Conservation (phyloP, 2,113 vertebrate genomes). For the Hemibagrus wyckioides region DNA sequence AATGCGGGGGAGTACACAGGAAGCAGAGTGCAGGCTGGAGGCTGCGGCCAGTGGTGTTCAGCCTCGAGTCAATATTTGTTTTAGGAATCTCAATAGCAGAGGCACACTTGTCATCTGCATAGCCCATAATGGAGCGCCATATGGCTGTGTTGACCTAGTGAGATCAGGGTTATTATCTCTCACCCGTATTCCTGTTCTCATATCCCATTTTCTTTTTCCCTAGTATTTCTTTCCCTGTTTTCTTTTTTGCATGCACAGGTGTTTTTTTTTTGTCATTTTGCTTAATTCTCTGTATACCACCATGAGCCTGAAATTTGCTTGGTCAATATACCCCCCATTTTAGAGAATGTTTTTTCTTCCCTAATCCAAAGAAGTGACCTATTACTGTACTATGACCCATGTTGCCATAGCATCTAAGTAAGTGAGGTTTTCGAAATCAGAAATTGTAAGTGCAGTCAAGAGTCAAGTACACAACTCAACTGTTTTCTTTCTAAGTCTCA, state of each 20-base stretch:
- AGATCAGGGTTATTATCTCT: constrained; percentile 64
- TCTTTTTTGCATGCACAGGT: constrained; percentile 38
- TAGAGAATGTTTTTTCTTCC: constrained; percentile 19
- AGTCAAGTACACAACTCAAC: constrained; percentile 51
- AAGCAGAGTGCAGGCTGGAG: constrained; percentile 61
- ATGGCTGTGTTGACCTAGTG: constrained; percentile 81
- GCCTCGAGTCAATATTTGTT: constrained; percentile 84
- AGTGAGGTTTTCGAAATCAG: constrained; percentile 60
- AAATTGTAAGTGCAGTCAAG: constrained; percentile 56
- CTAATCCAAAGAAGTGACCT: constrained; percentile 65
- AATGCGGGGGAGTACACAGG: constrained; percentile 49
- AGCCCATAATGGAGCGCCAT: constrained; percentile 81
- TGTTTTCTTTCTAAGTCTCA: constrained; percentile 4
- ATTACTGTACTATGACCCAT: constrained; percentile 66
- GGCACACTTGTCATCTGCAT: constrained; percentile 78
- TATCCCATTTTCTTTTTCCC: constrained; percentile 41
- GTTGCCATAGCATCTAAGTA: constrained; percentile 74
- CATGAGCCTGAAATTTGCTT: neutral
- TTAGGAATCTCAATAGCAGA: constrained; percentile 82
- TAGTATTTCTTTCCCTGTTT: neutral
- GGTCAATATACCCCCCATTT: neutral
- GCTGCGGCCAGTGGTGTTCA: constrained; percentile 68
- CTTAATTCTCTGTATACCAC: constrained; percentile 11
- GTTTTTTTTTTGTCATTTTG: neutral
- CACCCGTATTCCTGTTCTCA: constrained; percentile 55